Evolutionary conservation across 1,140 invertebrate genomes (phyloP), one percentile per base, ranked within the genome.

Genomic region (Tetramorium alpestre): DNA sequence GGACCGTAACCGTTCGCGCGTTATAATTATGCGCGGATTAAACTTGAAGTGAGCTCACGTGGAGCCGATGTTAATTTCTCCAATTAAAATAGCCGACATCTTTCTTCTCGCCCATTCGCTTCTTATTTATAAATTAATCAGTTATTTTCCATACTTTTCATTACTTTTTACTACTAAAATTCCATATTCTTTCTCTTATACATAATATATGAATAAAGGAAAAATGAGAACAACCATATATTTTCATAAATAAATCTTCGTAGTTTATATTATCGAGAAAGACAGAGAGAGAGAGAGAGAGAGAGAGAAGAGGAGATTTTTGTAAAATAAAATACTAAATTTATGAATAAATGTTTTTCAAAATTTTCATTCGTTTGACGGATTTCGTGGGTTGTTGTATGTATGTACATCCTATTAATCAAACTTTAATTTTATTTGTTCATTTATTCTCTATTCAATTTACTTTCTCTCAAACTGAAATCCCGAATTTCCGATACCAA

Each of bases 71-170:
- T 90, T 87, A 80, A 86, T 91, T 88, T 90, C 73, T 54, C 62
- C 54, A 87, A 88, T 90, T 90, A 73, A 54, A 82, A 67, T 78
- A 64, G 78, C 33, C 73, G 49, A 89, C 62, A 8, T 13, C 13
- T 5, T n/a, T 33, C 7, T 38, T 38, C 16, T 22, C 18, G 11
- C 16, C 22, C n/a, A 28, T 8, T 47, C 22, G 5, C 11, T 56
- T 11, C 13, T 28, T n/a, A 78, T 33, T 44, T 33, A 44, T 49
- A 47, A 86, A 64, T 38, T 56, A 3, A 76, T 60, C 3, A 54
- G 13, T 25, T 76, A 10, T 76, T 58, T 77, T 62, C 13, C 38
- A 11, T 54, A 73, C 28, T 10, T 72, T 72, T 72, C 2, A 18
- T 6, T 64, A 64, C 6, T 8, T 33, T 64, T 16, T 33, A 33